A percentile compares a stretch with the other conserved stretches of the same genome.
These are phyloP conservation scores for Lepus timidus DNA, from an alignment of 2,113 vertebrate species.

Conservation along the genomic window DNA sequence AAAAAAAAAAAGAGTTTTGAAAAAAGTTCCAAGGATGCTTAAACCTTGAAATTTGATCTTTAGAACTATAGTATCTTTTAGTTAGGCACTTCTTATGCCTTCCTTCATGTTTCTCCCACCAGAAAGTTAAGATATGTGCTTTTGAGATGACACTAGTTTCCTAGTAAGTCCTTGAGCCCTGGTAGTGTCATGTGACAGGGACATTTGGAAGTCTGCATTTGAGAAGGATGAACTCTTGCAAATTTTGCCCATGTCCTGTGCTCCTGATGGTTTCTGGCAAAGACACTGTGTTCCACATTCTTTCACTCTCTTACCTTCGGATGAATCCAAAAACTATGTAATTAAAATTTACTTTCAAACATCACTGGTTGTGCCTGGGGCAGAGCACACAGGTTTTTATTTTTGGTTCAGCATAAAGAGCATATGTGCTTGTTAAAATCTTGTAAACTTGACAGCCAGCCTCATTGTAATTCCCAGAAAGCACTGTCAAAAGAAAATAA, in stretches of 20 bases:
- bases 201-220: background rate
- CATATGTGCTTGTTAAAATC: constrained; percentile 25
- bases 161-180: background rate
- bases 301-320: background rate
- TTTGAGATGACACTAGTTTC: background rate
- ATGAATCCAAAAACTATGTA: background rate
- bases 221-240: background rate
- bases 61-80: background rate
- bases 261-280: background rate
- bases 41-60: background rate
- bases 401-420: background rate
- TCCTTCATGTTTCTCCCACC: background rate
- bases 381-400: constrained; percentile 24
- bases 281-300: background rate
- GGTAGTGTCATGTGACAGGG: background rate
- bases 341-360: constrained; percentile 50
- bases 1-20: background rate
- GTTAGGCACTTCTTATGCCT: background rate
- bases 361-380: background rate
- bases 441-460: constrained; percentile 35
- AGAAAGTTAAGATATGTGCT: constrained; percentile 32
- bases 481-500: constrained; percentile 29
- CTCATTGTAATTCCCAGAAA: constrained; percentile 38
- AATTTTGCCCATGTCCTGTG: background rate
- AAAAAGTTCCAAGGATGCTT: background rate